Base-by-base conservation (phyloP, 1,140 invertebrate genomes). In the Panonychus citri region DNA sequence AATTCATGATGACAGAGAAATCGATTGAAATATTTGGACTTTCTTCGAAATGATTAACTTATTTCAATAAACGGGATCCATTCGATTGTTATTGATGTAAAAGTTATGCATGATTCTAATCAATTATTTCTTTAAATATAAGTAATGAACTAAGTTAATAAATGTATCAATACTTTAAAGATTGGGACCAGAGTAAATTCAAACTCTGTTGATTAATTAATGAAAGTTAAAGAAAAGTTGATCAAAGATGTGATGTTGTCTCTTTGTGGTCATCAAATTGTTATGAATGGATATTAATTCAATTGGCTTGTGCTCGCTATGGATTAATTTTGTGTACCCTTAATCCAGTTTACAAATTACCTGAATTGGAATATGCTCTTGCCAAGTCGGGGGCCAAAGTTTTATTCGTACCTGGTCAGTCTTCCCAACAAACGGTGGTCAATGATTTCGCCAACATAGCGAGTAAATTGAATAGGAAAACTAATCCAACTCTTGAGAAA, bases 341-440 rank as follows among this genome's bases (percentile, higher is more conserved):
- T 25, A 61, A 61, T 57, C 60, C 60, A 46, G 53, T 53, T 43
- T 59, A 61, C 40, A 61, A 56, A 43, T 8, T 27, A 34, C n/a
- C 48, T 17, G 60, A 61, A 54, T 34, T 61, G n/a, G 57, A 58
- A 24, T 61, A 56, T 57, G 54, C 39, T 8, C 24, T 61, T 3
- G 25, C 7, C 12, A 61, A 60, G 42, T 54, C 37, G 1, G 17
- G 58, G n/a, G 50, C 59, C 12, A 60, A 60, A 54, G 53, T 51
- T 24, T 43, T 61, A 37, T 61, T 61, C 28, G 3, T 59, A 25
- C 60, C 60, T n/a, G 58, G 58, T 27, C 15, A 21, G 1, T n/a
- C 40, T 13, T 61, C 60, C 13, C 15, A 24, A 27, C 60, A 61
- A 54, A 15, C 34, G 34, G 27, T 52, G 21, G 49, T 61, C 13